Evolutionary conservation across 2,888 invertebrate genomes (phyloP).

Genomic region (Megastigmus dorsalis): DNA sequence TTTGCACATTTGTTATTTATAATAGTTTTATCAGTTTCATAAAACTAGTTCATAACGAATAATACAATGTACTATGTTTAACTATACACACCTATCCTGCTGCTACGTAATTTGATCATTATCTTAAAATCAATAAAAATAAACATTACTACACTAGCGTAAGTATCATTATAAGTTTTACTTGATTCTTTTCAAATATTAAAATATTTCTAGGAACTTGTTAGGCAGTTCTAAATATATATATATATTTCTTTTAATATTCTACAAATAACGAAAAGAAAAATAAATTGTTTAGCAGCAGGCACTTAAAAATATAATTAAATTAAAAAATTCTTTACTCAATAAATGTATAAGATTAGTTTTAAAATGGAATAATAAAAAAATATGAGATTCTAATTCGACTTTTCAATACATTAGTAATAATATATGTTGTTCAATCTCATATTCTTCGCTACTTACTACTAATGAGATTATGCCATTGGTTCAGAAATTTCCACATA

Average conservation of each 20-base stretch:
- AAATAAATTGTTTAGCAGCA: conserved; percentile 21
- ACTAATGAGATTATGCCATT: conserved; percentile 25
- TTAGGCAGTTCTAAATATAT: conserved; percentile 24
- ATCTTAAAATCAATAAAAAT: conserved; percentile 4
- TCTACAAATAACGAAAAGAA: not conserved
- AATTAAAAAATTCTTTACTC: conserved; percentile 6
- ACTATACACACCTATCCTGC: conserved; percentile 16
- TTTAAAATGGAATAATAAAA: conserved; percentile 39
- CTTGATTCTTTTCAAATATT: not conserved
- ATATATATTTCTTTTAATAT: conserved; percentile 4
- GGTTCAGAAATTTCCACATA: not conserved
- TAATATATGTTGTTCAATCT: conserved; percentile 8
- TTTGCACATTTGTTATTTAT: conserved; percentile 33
- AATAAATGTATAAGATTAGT: conserved; percentile 22
- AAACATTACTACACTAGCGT: not conserved
- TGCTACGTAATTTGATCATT: not conserved
- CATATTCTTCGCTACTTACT: conserved; percentile 44
- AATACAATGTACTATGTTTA: conserved; percentile 22
- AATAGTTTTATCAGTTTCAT: conserved; percentile 12
- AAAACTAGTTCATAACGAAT: conserved; percentile 32
- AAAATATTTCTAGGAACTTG: conserved; percentile 25
- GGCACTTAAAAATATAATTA: conserved; percentile 24
- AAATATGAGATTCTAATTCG: conserved; percentile 29
- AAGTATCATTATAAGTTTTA: conserved; percentile 7
- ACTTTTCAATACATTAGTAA: not conserved